Percentiles rank a stretch among this genome's conserved stretches.
Evolutionary conservation across 2,797 vertebrate genomes (phyloP).

Genomic region (Sebastes steindachneri): DNA sequence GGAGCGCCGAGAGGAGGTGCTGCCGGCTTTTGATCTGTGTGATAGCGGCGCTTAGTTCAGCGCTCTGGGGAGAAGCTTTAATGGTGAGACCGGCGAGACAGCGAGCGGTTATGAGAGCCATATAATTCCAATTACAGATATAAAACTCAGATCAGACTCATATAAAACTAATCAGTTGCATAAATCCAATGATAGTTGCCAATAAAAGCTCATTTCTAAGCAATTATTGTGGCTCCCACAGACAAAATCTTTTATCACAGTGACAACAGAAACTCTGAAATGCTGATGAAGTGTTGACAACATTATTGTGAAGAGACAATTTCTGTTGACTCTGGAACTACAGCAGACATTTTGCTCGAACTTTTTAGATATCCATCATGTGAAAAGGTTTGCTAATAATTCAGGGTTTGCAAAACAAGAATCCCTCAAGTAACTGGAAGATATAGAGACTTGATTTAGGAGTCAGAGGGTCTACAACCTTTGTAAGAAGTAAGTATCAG

Average conservation of each 20-base stretch:
- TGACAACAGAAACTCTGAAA: slow-evolving; percentile 15
- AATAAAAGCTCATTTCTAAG: neutral
- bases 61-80: slow-evolving; percentile 12
- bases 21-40: slow-evolving; percentile 41
- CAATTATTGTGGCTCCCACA: neutral
- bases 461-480: neutral
- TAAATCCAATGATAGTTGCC: slow-evolving; percentile 20
- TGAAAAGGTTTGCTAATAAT: too few species aligned
- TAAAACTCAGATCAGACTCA: slow-evolving; percentile 5
- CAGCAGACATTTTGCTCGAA: neutral
- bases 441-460: neutral
- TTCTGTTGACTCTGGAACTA: neutral
- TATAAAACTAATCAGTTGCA: slow-evolving; percentile 24
- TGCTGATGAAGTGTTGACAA: slow-evolving; percentile 8
- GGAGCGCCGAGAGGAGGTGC: slow-evolving; percentile 1
- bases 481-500: neutral
- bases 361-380: neutral
- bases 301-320: neutral
- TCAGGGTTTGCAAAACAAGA: too few species aligned
- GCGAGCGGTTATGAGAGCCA: slow-evolving; percentile 4
- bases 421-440: neutral
- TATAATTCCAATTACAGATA: slow-evolving; percentile 38
- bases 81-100: slow-evolving; percentile 11
- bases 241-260: neutral
- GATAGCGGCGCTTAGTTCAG: slow-evolving; percentile 4